These are phyloP conservation scores for Abscondita cerata DNA, from an alignment of 2,888 invertebrate species.

Conservation along the genomic window DNA sequence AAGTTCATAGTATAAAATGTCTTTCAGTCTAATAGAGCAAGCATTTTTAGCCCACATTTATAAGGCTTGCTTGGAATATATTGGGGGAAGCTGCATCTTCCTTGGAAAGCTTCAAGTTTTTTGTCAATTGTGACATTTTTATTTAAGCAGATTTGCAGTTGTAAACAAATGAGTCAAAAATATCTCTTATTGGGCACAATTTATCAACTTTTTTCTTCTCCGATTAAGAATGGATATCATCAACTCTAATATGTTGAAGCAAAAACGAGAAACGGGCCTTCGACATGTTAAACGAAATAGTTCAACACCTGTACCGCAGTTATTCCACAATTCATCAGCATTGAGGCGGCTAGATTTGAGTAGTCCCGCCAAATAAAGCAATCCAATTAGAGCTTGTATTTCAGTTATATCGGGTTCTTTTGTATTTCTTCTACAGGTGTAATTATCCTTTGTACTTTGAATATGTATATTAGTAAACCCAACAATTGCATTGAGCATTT, in stretches of 20 bases:
- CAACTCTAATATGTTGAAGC: slow-evolving; percentile 29
- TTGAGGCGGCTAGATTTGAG: neutral
- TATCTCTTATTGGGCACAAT: slow-evolving; percentile 25
- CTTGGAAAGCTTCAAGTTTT: slow-evolving; percentile 36
- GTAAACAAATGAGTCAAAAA: slow-evolving; percentile 38
- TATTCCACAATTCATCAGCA: neutral
- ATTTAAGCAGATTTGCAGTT: slow-evolving; percentile 38
- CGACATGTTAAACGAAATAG: neutral
- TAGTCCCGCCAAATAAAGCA: neutral
- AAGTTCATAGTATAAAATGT: slow-evolving; percentile 42
- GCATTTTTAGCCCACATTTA: neutral
- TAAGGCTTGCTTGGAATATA: slow-evolving; percentile 35
- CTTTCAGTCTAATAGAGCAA: no score
- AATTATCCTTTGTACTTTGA: slow-evolving; percentile 1
- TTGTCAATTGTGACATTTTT: slow-evolving; percentile 35
- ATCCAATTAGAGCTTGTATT: neutral
- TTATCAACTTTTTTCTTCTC: slow-evolving; percentile 15
- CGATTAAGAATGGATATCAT: slow-evolving; percentile 22
- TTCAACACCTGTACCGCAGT: slow-evolving; percentile 6
- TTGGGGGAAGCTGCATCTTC: slow-evolving; percentile 30
- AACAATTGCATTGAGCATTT: neutral
- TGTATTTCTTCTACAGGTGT: neutral
- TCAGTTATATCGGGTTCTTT: neutral
- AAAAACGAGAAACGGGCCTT: neutral
- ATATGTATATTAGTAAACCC: neutral